Conservation (phyloP, 2,888 invertebrate genomes). For the Meliscaeva auricollis region DNA sequence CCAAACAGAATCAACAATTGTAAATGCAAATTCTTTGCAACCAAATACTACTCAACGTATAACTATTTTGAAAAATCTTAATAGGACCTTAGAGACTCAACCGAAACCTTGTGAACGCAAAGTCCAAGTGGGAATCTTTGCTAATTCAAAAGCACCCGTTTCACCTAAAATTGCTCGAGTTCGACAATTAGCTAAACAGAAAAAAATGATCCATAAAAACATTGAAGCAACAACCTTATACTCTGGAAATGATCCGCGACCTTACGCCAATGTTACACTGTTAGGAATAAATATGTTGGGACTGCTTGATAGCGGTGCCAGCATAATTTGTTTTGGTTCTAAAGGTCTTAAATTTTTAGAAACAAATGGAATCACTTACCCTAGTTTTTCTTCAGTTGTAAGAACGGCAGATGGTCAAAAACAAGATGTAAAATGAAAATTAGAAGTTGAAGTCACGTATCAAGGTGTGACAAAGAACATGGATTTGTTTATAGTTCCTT, state of each 20-base stretch:
- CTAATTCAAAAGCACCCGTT: not conserved
- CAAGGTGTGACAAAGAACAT: not conserved
- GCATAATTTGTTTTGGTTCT: constrained; percentile 7
- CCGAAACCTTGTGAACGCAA: not conserved
- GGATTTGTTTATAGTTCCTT: not conserved
- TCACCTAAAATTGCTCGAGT: not conserved
- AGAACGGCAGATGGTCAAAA: constrained; percentile 32
- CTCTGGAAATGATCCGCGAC: constrained; percentile 14
- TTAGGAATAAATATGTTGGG: constrained; percentile 7
- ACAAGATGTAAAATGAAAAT: constrained; percentile 9
- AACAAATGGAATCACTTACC: not conserved
- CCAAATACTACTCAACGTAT: not conserved
- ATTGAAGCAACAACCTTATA: constrained; percentile 21
- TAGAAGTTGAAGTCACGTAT: not conserved
- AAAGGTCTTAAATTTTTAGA: constrained; percentile 1
- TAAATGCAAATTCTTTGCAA: constrained; percentile 2
- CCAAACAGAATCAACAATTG: constrained; percentile 3
- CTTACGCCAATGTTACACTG: constrained; percentile 5
- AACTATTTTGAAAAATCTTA: constrained; percentile 18
- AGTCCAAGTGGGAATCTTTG: constrained; percentile 17
- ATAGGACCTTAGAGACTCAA: not conserved
- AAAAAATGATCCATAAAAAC: not conserved
- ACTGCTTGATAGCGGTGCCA: constrained; percentile 22
- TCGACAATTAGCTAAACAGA: too few species aligned
- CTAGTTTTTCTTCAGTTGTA: not conserved